Evolutionary conservation across 2,113 vertebrate species (phyloP).

Genomic region (Sphyrna mokarran): DNA sequence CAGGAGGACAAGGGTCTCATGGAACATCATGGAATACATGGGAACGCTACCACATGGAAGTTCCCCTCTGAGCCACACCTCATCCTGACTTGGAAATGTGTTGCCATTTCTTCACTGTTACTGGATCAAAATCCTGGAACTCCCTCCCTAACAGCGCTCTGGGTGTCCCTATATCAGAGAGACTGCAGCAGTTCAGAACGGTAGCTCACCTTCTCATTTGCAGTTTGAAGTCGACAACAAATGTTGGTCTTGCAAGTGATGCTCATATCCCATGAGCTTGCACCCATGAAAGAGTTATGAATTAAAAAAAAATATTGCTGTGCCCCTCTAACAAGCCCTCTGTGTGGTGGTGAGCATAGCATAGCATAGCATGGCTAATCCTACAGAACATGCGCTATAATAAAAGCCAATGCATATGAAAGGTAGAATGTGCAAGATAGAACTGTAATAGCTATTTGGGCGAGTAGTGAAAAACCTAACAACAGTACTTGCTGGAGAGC

Average conservation of each 20-base stretch:
- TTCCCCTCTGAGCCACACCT: background rate
- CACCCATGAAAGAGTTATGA: too few species aligned
- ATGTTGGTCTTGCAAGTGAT: background rate
- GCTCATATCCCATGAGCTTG: background rate
- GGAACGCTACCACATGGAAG: background rate
- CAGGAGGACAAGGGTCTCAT: background rate
- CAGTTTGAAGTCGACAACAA: background rate
- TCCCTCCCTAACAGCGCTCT: background rate
- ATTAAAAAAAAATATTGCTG: background rate
- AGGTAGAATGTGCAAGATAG: background rate
- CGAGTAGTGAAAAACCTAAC: background rate
- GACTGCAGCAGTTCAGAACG: background rate
- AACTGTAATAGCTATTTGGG: background rate
- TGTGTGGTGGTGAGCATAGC: background rate
- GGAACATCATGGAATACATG: too few species aligned
- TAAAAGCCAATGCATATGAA: background rate
- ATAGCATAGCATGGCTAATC: background rate
- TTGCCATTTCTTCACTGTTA: background rate
- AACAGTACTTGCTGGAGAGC: background rate
- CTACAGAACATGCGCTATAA: background rate
- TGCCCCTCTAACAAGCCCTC: background rate
- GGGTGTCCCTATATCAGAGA: background rate
- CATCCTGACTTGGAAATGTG: background rate
- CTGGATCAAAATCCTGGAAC: too few species aligned
- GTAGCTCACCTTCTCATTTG: background rate